Base-by-base conservation (phyloP, 2,888 invertebrate species). In the Saturnia pavonia region DNA sequence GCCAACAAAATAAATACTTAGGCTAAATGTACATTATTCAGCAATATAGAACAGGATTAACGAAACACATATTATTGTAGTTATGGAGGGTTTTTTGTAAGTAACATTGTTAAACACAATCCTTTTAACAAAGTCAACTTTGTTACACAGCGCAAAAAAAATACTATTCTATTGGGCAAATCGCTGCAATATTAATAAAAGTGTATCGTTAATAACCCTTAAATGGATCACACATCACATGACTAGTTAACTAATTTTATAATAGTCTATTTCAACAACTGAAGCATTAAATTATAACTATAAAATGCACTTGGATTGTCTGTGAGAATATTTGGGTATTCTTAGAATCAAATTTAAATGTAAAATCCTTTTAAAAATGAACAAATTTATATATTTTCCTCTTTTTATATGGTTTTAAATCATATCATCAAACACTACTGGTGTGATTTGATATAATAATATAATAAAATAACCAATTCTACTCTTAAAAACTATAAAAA, bases 1-100 rank as follows among this genome's bases (percentile, higher is more conserved):
- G 73, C 60, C 25, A 60, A 60, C 27, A 27, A 60, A 60, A 45
- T 45, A 48, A 68, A 45, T 68, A 45, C 25, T 68, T 68, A 68
- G 8, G 67, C 71, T 71, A 67, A 27, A 60, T 51, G 14, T 48
- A 48, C 16, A 60, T 22, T 25, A 14, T 60, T 14, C 25, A 60
- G 27, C 60, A 14, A 60, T 14, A 60, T 60, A 60, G 14, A 60
- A 27, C n/a, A n/a, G 25, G 16, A 27, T 11, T 25, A 60, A 60
- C 12, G 40, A 19, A 45, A 69, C 51, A 51, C 19, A 19, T 14
- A 12, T 45, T 45, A n/a, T n/a, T n/a, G n/a, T n/a, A n/a, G n/a
- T 14, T 19, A 51, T 51, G 7, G 19, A 51, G 48, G 19, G 48
- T 7, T 51, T 51, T n/a, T 51, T 19, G n/a, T 51, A 51, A n/a